phyloP scores from a whole-genome alignment of 1,140 invertebrate genomes.

The Brachionus manjavacas region DNA sequence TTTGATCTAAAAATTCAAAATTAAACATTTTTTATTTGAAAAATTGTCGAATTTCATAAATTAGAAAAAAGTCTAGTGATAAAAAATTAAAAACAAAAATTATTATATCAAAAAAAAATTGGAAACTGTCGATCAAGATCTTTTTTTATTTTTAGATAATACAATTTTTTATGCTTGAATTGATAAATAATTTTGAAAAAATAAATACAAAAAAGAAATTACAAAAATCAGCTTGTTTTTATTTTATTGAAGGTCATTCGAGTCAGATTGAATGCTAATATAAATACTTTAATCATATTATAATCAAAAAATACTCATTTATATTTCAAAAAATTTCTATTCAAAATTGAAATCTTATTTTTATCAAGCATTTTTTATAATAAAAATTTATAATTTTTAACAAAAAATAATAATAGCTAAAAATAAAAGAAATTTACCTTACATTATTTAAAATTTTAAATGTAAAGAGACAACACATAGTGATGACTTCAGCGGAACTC shows the following conservation, averaged over 20 bases:
- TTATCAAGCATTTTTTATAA: conserved; percentile 1
- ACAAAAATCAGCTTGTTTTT: neutral
- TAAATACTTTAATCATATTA: neutral
- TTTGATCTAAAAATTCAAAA: no score
- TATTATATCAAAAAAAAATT: neutral
- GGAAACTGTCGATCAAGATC: neutral
- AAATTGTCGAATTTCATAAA: neutral
- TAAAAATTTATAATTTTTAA: neutral
- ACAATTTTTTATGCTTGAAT: neutral
- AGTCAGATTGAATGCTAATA: neutral
- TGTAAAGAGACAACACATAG: neutral
- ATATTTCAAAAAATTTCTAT: neutral
- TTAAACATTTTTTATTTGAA: no score
- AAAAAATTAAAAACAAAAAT: no score
- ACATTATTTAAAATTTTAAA: neutral
- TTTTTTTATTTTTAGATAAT: neutral
- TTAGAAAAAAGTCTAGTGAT: neutral
- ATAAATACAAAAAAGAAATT: neutral
- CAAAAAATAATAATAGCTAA: neutral
- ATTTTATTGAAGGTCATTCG: neutral
- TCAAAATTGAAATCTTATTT: neutral
- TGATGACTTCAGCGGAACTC: neutral
- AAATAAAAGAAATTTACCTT: neutral
- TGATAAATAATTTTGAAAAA: neutral
- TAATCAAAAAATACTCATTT: neutral